Base-by-base conservation (phyloP, 2,888 invertebrate genomes). In the Lepidochrysops patricia region DNA sequence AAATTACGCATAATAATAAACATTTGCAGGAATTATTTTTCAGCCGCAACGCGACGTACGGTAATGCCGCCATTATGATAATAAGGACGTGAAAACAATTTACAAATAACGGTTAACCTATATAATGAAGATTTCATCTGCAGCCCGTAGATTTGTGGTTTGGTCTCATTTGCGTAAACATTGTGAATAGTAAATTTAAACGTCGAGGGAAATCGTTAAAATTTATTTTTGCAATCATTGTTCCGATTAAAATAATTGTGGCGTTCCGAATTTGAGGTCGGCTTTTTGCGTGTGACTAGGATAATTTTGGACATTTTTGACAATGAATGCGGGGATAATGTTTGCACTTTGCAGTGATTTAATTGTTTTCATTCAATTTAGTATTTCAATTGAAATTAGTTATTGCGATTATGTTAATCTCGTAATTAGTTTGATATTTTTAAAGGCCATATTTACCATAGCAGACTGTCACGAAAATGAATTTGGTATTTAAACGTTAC, bases 51-150 rank as follows among this genome's bases (percentile, higher is more conserved):
- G 9, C 43, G 43, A 43, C 43, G 43, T 12, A 7, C 15, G 43
- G 19, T 43, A 43, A 43, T 43, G 23, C 43, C 15, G 19, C 15
- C 29, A 54, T 54, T 54, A 54, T 54, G 29, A 32, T 54, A 54
- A 54, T 54, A 58, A 63, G 64, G 63, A 63, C 66, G 57, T 60
- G 61, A 61, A 65, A 68, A 69, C 64, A 67, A 68, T 70, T 66
- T 63, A 60, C 64, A 74, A 82, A 81, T 83, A 79, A 79, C 76
- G 80, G 82, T 77, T 73, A 77, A 82, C 84, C 85, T 77, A 75
- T 80, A 76, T 76, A 79, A 79, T 64, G 65, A 80, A 80, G 80
- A 82, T 82, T 82, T 86, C 84, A 86, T 78, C 79, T 79, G 80
- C 85, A 84, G 72, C 70, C 72, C 72, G 76, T 74, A 77, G 80